Base-by-base conservation (phyloP, 2,888 invertebrate genomes). In the Globia sparganii region DNA sequence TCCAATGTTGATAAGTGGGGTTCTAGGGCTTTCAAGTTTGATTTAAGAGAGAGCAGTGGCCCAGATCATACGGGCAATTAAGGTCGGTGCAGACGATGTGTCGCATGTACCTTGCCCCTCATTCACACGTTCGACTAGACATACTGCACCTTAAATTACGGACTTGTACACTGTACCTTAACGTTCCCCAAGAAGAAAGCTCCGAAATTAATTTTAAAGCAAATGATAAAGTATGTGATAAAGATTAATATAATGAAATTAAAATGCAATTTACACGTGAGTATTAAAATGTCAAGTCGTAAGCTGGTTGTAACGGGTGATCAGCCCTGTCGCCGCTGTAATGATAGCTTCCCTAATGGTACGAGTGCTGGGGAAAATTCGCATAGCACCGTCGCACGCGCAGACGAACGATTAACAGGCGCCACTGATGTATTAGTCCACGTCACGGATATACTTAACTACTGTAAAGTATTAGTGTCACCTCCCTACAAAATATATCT, bases 31-130 rank as follows among this genome's bases (percentile, higher is more conserved):
- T 89, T 91, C 90, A 88, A 95, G 96, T 93, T 96, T 96, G 95
- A 95, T 95, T 96, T 96, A 93, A 96, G 96, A 96, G 96, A 96
- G 96, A 96, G 95, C 94, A 95, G 93, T 89, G 94, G 88, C 96
- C 94, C 92, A 94, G 94, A 94, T 95, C 90, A 92, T 91, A 86
- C 81, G 85, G 86, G 92, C 92, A 94, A 96, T 96, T 96, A 96
- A 93, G 96, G 96, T 94, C 96, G 95, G 83, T 93, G 93, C 92
- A 95, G 91, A 93, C 93, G 90, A 93, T 93, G 92, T 92, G 92
- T 91, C 93, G 92, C 91, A 90, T 83, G 85, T 88, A 74, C 77
- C 84, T 90, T 90, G 91, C 89, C 90, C 90, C 89, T 90, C 88
- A 88, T 90, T 88, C 86, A 86, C 87, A 82, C 81, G 78, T 82